Base-by-base conservation (phyloP, 2,888 invertebrate genomes). In the Leptarthrus brevirostris region DNA sequence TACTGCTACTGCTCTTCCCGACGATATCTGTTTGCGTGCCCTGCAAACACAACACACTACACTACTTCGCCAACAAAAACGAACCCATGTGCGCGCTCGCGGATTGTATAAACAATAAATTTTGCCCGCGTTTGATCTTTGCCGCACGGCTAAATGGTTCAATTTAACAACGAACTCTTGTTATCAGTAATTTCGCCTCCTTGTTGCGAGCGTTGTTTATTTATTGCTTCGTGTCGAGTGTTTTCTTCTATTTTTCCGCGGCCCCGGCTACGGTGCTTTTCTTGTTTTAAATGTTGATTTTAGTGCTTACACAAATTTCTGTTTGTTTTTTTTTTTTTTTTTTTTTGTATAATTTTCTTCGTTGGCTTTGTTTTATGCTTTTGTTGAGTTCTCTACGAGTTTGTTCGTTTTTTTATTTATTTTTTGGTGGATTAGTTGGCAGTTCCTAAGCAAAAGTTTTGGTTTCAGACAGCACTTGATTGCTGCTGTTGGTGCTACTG, bases 101-200 rank as follows among this genome's bases (percentile, higher is more conserved):
- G n/a, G 30, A 66, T 47, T 66, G 66, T 66, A 66, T 49, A 66
- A 66, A 47, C 66, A 66, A 66, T 66, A 66, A 70, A 53, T 70
- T 70, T 54, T 20, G 52, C 22, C 22, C 22, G n/a, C 12, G 22
- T 71, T 71, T 71, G 71, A 71, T 71, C 71, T 71, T 71, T 54
- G 24, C 71, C 71, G 71, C 22, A 24, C 40, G 24, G 22, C 58
- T 61, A 72, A 72, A 72, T 72, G 72, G 58, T 58, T 72, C 72
- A 61, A 61, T 61, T 72, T 56, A 72, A 72, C 72, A 72, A 72
- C 72, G 49, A 72, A 72, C 49, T 72, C 72, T 72, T 61, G 72
- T 72, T 72, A 72, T 72, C 72, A 72, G 72, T 72, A 72, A 72
- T 72, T 72, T 72, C 58, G 72, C 56, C 72, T 72, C 72, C 72